A percentile compares a stretch with the other conserved stretches of the same genome.
Conservation (phyloP, 2,888 invertebrate genomes). For the Synanthedon andrenaeformis region DNA sequence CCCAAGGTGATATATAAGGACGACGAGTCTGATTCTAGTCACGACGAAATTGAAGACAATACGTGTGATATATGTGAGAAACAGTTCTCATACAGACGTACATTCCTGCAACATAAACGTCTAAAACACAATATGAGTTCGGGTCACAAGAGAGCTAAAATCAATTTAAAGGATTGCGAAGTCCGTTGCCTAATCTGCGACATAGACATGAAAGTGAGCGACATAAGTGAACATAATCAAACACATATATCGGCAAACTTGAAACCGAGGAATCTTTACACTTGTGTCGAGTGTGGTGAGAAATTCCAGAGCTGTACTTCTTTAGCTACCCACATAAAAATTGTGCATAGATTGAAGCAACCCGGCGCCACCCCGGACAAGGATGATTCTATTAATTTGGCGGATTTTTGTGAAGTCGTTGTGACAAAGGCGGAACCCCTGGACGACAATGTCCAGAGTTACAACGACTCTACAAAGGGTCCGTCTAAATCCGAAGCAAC, state of each 20-base stretch:
- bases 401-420: slow-evolving; percentile 71
- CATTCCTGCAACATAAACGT: slow-evolving; percentile 51
- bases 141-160: slow-evolving; percentile 50
- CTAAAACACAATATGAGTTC: slow-evolving; percentile 59
- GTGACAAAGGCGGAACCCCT: slow-evolving; percentile 67
- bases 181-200: slow-evolving; percentile 60
- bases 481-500: slow-evolving; percentile 19
- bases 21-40: slow-evolving; percentile 51
- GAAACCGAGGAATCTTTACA: slow-evolving; percentile 56
- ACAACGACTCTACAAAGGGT: slow-evolving; percentile 60
- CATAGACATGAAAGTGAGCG: slow-evolving; percentile 53
- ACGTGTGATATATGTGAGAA: slow-evolving; percentile 65
- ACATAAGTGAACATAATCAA: slow-evolving; percentile 55
- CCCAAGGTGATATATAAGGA: slow-evolving; percentile 24
- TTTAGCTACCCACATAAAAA: slow-evolving; percentile 52
- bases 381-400: slow-evolving; percentile 29
- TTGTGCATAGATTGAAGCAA: slow-evolving; percentile 43
- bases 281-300: slow-evolving; percentile 50
- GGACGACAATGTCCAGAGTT: slow-evolving; percentile 53
- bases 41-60: slow-evolving; percentile 48
- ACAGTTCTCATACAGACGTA: slow-evolving; percentile 52
- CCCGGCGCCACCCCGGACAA: slow-evolving; percentile 24
- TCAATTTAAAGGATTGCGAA: slow-evolving; percentile 51
- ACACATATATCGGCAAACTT: slow-evolving; percentile 48
- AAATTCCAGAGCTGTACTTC: slow-evolving; percentile 53